Evolutionary conservation across 2,113 vertebrate species (phyloP).

Genomic region (Neolamprologus sp.): DNA sequence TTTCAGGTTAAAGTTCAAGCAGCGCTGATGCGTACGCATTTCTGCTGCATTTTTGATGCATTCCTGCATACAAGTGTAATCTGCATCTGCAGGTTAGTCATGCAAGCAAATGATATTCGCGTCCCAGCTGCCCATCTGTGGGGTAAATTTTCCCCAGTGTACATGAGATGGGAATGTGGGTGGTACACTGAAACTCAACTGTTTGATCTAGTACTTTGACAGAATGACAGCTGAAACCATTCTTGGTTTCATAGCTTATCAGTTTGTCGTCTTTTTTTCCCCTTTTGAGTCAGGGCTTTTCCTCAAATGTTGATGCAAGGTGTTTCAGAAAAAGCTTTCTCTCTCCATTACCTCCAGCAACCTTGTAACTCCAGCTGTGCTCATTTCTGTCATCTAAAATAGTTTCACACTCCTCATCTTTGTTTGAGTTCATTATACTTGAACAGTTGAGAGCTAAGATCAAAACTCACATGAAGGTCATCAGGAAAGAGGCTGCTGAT

Average conservation of each 20-base stretch:
- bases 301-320: not conserved
- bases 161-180: not conserved
- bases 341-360: not conserved
- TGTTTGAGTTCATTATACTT: not conserved
- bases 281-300: not conserved
- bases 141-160: not conserved
- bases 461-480: not conserved
- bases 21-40: not conserved
- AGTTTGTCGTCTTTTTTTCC: fast-evolving
- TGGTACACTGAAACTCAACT: not conserved
- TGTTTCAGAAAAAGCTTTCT: not conserved
- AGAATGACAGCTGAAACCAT: not conserved
- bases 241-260: not conserved
- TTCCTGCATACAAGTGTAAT: not conserved
- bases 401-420: not conserved
- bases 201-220: not conserved
- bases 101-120: not conserved
- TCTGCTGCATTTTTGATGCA: not conserved
- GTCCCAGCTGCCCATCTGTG: not conserved
- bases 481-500: not conserved
- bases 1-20: not conserved
- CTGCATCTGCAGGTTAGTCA: not conserved
- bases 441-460: not conserved
- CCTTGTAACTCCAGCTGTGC: not conserved
- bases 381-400: not conserved